Evolutionary conservation across 2,113 vertebrate species (phyloP), one percentile per base, ranked within the genome.

Genomic region (Phylloscopus whistleri): DNA sequence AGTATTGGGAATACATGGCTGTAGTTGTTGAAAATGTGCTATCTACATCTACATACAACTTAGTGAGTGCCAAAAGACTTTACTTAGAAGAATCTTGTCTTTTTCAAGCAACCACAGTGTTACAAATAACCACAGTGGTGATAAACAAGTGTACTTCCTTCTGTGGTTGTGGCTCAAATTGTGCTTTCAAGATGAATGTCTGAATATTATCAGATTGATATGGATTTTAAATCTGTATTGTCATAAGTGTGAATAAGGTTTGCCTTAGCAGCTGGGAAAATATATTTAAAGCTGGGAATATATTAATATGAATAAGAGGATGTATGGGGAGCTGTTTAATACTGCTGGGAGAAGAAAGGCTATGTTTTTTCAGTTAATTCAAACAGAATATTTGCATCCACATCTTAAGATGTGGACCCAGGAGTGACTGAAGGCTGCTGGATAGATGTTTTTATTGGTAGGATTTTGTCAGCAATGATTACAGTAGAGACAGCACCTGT

Each of bases 1-100:
- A 44, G 95, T 95, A 92, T 66, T 89, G 87, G 96, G 95, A 95
- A 97, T 94, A 82, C 31, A 35, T 19, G 62, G 44, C 37, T 72
- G 66, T 68, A 76, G 62, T 22, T 77, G 51, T 48, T 93, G 81
- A 91, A 95, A 95, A 93, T 78, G 52, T 74, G 73, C 53, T 60
- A 35, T 68, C 73, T 87, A 68, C 60, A 59, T 84, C 79, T 78
- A 72, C 56, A 70, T 13, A 52, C 18, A 60, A 74, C 60, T 92
- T 39, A 55, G 35, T 2, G 6, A 92, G 39, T 80, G 83, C 68
- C 84, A 72, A 75, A 94, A 90, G 52, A 90, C 72, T 84, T 77
- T 63, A 66, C 67, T 86, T 77, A 70, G 72, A 92, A 84, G 52
- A 79, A 87, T 84, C 35, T 55, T 59, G 43, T 73, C 12, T 84